phyloP scores from a whole-genome alignment of 2,113 vertebrate species.

The Cygnus atratus region DNA sequence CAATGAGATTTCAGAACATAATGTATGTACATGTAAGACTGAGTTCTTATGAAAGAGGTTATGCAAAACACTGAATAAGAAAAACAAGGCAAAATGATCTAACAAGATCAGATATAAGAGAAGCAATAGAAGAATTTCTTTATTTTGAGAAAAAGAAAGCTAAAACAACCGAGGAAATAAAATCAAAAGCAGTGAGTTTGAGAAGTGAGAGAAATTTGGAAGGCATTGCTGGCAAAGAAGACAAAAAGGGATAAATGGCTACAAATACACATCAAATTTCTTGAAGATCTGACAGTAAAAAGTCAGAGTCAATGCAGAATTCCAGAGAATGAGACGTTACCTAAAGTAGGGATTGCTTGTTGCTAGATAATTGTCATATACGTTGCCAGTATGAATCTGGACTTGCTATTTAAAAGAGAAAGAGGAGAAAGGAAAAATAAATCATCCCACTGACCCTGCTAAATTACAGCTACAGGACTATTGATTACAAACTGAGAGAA shows the following conservation, averaged over 20 bases:
- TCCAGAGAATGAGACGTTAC: background rate
- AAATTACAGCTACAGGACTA: background rate
- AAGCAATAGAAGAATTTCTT: background rate
- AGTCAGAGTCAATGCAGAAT: background rate
- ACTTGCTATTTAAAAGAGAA: background rate
- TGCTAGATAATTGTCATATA: background rate
- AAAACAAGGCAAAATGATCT: background rate
- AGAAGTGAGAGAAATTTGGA: background rate
- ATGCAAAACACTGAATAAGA: background rate
- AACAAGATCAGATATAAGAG: background rate
- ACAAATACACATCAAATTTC: background rate
- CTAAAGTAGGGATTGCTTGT: background rate
- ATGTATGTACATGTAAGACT: background rate
- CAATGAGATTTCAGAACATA: background rate
- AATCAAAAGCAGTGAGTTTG: background rate
- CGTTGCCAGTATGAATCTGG: background rate
- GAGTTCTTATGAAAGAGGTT: background rate
- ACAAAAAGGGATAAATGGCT: background rate
- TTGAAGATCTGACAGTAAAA: background rate
- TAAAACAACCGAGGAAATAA: background rate
- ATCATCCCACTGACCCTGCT: background rate
- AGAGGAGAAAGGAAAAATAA: background rate
- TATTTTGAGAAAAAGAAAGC: background rate
- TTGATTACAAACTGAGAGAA: background rate
- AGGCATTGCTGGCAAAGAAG: background rate